A percentile compares a stretch with the other conserved stretches of the same genome.
Conservation (phyloP, 2,797 vertebrate genomes). For the Chromobotia macracanthus region DNA sequence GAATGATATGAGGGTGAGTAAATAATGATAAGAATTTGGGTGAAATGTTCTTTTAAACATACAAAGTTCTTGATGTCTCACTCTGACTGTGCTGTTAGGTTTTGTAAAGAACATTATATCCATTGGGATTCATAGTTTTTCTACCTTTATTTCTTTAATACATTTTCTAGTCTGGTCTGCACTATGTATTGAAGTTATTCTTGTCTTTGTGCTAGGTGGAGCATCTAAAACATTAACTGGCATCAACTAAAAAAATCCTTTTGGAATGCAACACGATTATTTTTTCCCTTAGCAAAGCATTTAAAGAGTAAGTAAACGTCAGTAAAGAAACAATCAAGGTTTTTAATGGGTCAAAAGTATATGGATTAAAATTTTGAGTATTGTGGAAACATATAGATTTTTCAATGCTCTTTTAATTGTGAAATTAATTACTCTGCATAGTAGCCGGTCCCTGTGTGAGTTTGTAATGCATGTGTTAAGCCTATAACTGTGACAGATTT, state of each 20-base stretch:
- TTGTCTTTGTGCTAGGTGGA: not conserved
- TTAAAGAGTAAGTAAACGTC: constrained; percentile 50
- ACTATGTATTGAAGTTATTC: not conserved
- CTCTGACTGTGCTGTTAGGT: not conserved
- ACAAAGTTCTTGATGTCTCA: constrained; percentile 7
- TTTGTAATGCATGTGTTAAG: constrained; percentile 60
- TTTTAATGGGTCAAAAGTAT: constrained; percentile 48
- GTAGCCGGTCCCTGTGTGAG: constrained; percentile 48
- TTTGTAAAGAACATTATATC: not conserved
- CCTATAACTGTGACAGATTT: constrained; percentile 64
- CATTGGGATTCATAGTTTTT: constrained; percentile 2
- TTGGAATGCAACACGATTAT: constrained; percentile 3
- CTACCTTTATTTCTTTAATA: not conserved
- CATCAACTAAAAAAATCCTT: constrained; percentile 10
- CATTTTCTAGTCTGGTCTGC: not conserved
- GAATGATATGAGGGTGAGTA: not conserved
- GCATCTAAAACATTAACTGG: constrained; percentile 25
- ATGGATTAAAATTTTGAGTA: constrained; percentile 47
- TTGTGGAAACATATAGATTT: constrained; percentile 52
- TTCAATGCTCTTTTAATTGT: constrained; percentile 51
- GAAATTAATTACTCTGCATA: constrained; percentile 57
- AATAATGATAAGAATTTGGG: not conserved
- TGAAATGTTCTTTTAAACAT: not conserved
- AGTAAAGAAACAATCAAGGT: constrained; percentile 36
- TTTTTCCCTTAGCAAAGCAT: constrained; percentile 42